Base-by-base conservation (phyloP, 2,797 vertebrate species). In the Anisognathus igniventris region DNA sequence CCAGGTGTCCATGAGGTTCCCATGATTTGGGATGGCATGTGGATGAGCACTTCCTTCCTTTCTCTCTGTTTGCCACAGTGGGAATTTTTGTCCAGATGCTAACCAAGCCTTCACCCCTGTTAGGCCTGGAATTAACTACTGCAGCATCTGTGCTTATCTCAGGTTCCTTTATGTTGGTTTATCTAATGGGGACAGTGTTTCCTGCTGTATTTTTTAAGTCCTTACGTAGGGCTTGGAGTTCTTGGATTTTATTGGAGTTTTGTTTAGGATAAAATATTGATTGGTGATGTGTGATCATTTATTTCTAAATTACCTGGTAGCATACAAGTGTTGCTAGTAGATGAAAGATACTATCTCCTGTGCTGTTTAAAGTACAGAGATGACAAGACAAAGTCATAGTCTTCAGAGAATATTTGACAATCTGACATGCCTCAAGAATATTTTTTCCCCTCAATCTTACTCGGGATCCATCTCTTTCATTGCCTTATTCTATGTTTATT, bases 201-300 rank as follows among this genome's bases (percentile, higher is more conserved):
- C 7, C 44, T 44, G 8, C 22, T 50, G 15, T 19, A n/a, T 37
- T 74, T 42, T 50, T 27, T 10, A 28, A 22, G 25, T 42, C 5
- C n/a, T 37, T 50, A 10, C 2, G 7, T 4, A 19, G 12, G 5
- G 1, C 10, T 30, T n/a, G 13, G 5, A 5, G 1, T 3, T n/a
- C 31, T 45, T 50, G 7, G 28, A 13, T 17, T 79, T 64, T n/a
- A 14, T 5, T 62, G 14, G 6, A 2, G 0, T 4, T 39, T 68
- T 50, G 19, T 70, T 40, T 28, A 10, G 8, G 5, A 45, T 28
- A 15, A 88, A 60, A 50, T 42, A 33, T 37, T 27, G 5, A 39
- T 76, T 57, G 7, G 4, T 68, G 16, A 27, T 40, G 3, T 40
- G 9, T 2, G 8, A 48, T 77, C 2, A 8, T 16, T 42, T 75